Conservation (phyloP, 2,888 invertebrate species). For the Trissoscelio sp. region DNA sequence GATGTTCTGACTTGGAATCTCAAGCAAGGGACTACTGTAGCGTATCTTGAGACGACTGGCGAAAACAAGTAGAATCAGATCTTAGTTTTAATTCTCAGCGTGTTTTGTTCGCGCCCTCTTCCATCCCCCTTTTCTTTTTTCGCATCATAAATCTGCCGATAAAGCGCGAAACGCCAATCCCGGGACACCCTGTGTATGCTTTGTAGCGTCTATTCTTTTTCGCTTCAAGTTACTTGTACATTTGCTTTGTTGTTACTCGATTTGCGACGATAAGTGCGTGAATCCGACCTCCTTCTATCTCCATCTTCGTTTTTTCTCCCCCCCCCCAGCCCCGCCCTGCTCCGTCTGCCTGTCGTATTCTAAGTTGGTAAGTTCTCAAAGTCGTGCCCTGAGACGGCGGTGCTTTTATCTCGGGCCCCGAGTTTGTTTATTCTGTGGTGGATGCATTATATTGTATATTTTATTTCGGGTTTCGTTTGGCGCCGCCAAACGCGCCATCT, state of each 20-base stretch:
- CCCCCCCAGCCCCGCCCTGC: neutral
- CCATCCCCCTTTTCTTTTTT: neutral
- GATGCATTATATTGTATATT: slow-evolving; percentile 58
- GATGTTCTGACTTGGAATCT: too few relatives aligned
- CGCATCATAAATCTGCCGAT: slow-evolving; percentile 46
- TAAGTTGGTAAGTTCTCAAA: slow-evolving; percentile 65
- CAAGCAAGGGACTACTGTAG: too few relatives aligned
- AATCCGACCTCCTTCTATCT: slow-evolving; percentile 40
- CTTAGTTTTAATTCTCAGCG: slow-evolving; percentile 34
- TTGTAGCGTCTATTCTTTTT: slow-evolving; percentile 64
- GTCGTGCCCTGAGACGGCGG: slow-evolving; percentile 55
- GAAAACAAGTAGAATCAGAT: neutral
- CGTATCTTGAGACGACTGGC: neutral
- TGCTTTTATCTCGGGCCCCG: slow-evolving; percentile 55
- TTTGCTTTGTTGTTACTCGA: slow-evolving; percentile 67
- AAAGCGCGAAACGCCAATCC: slow-evolving; percentile 43
- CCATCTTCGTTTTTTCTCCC: slow-evolving; percentile 23
- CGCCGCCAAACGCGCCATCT: neutral
- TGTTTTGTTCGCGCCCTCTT: neutral
- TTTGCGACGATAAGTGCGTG: slow-evolving; percentile 61
- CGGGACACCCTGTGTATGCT: slow-evolving; percentile 48
- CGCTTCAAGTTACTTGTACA: slow-evolving; percentile 61
- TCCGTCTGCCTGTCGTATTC: slow-evolving; percentile 46
- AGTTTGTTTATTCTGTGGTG: slow-evolving; percentile 59
- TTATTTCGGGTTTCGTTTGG: slow-evolving; percentile 34